These are phyloP conservation scores for Scolopax rusticola DNA, from an alignment of 2,797 vertebrate species.

Conservation along the genomic window DNA sequence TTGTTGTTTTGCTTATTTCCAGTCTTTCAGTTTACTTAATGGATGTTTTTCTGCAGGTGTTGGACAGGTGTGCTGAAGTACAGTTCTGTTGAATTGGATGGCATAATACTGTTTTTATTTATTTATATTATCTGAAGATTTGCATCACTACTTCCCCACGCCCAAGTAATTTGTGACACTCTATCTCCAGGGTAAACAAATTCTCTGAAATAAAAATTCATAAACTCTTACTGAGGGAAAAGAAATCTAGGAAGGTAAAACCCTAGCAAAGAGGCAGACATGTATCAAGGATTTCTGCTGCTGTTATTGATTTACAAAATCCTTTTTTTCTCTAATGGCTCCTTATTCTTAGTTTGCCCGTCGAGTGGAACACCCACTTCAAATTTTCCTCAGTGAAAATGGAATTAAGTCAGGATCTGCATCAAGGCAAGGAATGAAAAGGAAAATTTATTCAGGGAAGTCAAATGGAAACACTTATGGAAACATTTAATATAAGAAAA, in stretches of 20 bases:
- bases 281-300: background rate
- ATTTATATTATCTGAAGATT: background rate
- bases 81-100: background rate
- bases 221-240: background rate
- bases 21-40: background rate
- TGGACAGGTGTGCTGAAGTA: no score
- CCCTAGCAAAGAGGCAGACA: background rate
- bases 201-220: background rate
- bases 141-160: fast-evolving
- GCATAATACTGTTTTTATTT: background rate
- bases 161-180: background rate
- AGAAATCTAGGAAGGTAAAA: background rate
- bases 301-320: background rate
- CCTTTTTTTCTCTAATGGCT: background rate
- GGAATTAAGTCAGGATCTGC: background rate
- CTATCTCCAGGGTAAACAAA: background rate
- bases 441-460: background rate
- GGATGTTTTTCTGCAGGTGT: background rate
- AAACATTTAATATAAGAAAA: background rate
- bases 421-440: background rate
- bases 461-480: background rate
- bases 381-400: background rate
- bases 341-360: background rate
- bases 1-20: background rate
- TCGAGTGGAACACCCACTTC: background rate